Percentiles rank a stretch among this genome's conserved stretches.
These are phyloP conservation scores for Fulica atra DNA, from an alignment of 2,113 vertebrate species.

Conservation along the genomic window DNA sequence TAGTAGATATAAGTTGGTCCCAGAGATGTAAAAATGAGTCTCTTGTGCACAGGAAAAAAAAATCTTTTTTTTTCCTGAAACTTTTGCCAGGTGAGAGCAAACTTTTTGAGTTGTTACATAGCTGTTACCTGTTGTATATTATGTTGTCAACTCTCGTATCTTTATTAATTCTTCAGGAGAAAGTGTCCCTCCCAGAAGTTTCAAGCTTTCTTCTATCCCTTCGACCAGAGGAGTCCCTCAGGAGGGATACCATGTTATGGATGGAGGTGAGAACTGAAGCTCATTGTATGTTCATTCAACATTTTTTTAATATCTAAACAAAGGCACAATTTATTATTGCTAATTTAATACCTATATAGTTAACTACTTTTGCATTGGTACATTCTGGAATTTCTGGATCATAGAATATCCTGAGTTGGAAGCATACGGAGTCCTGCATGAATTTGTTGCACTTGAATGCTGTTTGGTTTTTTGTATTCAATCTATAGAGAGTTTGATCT, in stretches of 20 bases:
- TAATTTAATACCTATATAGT: neutral
- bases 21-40: neutral
- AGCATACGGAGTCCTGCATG: neutral
- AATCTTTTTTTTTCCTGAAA: neutral
- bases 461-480: neutral
- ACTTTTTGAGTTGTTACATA: neutral
- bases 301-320: neutral
- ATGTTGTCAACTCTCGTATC: neutral
- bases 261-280: conserved; percentile 78
- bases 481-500: neutral
- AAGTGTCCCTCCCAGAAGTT: conserved; percentile 84
- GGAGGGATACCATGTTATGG: conserved; percentile 87
- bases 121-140: neutral
- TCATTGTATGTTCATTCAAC: neutral
- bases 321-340: neutral
- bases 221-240: conserved; percentile 86
- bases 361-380: neutral
- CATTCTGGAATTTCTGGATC: neutral
- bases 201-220: conserved; percentile 85
- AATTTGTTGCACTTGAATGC: neutral
- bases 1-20: neutral
- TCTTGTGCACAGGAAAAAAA: neutral
- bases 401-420: too few relatives aligned
- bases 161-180: conserved; percentile 70
- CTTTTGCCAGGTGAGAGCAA: neutral